Evolutionary conservation across 2,797 vertebrate genomes (phyloP).

Genomic region (Neopelma chrysocephalum): DNA sequence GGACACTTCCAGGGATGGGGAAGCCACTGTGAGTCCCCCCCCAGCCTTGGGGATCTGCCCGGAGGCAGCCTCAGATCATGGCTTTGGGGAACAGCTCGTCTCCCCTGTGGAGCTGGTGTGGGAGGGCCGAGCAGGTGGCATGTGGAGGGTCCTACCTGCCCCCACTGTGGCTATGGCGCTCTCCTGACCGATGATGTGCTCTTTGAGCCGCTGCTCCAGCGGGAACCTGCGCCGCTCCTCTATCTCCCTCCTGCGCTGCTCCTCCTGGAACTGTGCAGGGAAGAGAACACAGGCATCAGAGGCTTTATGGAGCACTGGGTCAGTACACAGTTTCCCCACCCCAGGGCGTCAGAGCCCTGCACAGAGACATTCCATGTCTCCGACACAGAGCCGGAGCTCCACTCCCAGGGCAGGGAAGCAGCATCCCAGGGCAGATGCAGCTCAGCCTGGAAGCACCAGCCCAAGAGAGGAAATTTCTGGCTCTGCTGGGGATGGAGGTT

Average conservation of each 20-base stretch:
- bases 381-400: background rate
- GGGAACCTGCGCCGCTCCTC: slow-evolving; percentile 91
- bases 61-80: background rate
- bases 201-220: slow-evolving; percentile 90
- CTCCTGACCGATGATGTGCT: slow-evolving; percentile 96
- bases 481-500: background rate
- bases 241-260: slow-evolving; percentile 82
- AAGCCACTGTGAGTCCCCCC: background rate
- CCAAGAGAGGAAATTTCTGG: background rate
- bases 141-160: slow-evolving; percentile 79
- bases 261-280: slow-evolving; percentile 84
- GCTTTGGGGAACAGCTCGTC: background rate
- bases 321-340: background rate
- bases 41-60: background rate
- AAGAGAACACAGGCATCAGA: background rate
- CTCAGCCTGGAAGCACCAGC: background rate
- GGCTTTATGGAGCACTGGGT: accelerated
- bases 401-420: background rate
- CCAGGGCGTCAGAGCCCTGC: background rate
- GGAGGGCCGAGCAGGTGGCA: background rate
- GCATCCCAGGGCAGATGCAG: background rate
- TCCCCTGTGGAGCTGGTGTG: background rate
- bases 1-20: background rate
- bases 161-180: slow-evolving; percentile 91
- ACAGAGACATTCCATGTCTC: background rate